These are phyloP conservation scores for Melinopterus prodromus DNA, from an alignment of 2,888 invertebrate genomes.

Conservation along the genomic window DNA sequence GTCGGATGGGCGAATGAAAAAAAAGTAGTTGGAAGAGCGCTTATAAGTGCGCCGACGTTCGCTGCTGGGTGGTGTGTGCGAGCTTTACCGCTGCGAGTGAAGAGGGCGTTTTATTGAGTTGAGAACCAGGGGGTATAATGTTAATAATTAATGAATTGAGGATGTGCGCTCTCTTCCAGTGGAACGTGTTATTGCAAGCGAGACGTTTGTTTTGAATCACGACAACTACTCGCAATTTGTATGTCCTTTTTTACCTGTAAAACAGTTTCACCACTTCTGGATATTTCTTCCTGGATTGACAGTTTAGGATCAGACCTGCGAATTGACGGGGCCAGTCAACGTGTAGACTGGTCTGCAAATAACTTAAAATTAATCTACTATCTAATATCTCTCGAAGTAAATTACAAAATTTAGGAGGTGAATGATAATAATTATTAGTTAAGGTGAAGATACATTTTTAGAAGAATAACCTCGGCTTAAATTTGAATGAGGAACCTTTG, in stretches of 20 bases:
- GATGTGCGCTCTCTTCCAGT: not conserved
- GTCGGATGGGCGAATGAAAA: slow-evolving; percentile 6
- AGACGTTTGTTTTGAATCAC: not conserved
- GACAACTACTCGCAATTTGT: not conserved
- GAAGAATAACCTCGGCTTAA: no score
- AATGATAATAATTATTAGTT: no score
- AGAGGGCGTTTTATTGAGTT: not conserved
- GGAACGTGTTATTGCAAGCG: not conserved
- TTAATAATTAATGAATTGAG: not conserved
- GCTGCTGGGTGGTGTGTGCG: not conserved
- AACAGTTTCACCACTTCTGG: no score
- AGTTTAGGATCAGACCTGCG: no score
- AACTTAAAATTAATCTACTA: no score
- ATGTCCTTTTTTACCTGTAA: not conserved
- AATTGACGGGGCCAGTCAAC: no score
- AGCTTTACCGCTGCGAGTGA: not conserved
- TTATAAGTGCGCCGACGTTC: not conserved
- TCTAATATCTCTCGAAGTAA: no score
- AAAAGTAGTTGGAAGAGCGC: not conserved
- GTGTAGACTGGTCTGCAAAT: no score
- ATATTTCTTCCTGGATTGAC: no score
- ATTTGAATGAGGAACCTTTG: no score
- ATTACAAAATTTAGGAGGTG: no score
- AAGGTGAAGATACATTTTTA: no score
- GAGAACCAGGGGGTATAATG: not conserved